Base-by-base conservation (phyloP, 1,140 invertebrate species). In the Drosophila nebulosa region DNA sequence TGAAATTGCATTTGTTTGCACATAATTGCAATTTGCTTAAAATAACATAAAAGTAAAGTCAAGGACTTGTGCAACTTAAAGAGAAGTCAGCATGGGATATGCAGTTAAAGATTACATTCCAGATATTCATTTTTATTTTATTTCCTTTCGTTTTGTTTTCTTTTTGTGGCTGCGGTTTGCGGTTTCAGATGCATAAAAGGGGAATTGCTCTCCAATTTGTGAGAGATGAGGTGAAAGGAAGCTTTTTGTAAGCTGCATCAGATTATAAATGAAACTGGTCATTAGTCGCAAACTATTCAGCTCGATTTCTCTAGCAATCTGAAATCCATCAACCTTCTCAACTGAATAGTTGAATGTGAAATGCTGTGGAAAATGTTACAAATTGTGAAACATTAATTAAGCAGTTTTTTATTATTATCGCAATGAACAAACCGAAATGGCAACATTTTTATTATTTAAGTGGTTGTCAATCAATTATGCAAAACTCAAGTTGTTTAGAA, bases 1-100 rank as follows among this genome's bases (percentile, higher is more conserved):
- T 88, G 83, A 79, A 88, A 88, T 88, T 88, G 69, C 74, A 85
- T 85, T 85, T 86, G 78, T 88, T 86, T 88, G 83, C 67, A 75
- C 78, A 86, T 88, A 85, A 85, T 85, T 80, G 78, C 66, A 67
- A 69, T 58, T 69, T 76, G 69, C 65, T 35, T 30, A 59, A 62
- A 58, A 62, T 55, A 74, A 59, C 58, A 50, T 32, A 32, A 16
- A 61, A 57, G n/a, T 12, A 39, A 52, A 46, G 6, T 46, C 16
- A 46, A 46, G 65, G 60, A 78, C 78, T 74, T 75, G 59, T 67
- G 80, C 61, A 79, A 85, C 70, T 78, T 70, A 51, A 67, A 72
- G 72, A 39, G 46, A 55, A 56, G 50, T 62, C 53, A 27, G 10
- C 32, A 46, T 74, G 71, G 71, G 27, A 56, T 67, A 27, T 53